Evolutionary conservation across 2,888 invertebrate genomes (phyloP), one percentile per base, ranked within the genome.

Genomic region (Agrypnus murinus): DNA sequence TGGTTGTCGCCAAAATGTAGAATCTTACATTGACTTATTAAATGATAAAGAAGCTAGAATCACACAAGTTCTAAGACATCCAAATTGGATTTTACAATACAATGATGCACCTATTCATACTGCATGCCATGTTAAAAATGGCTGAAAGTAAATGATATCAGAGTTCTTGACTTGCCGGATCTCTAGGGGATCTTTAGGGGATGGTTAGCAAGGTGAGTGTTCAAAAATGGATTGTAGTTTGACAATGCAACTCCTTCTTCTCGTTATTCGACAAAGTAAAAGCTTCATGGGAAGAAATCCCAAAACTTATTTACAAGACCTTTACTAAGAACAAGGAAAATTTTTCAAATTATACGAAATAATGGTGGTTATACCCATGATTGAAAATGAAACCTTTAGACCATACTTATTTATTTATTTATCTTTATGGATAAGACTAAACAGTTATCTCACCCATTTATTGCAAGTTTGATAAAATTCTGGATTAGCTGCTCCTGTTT

Each of bases 51-150:
- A 36, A 36, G 9, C 36, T 8, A n/a, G 9, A 36, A 36, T 36
- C 36, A 36, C 9, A 9, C 36, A 36, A n/a, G n/a, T n/a, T n/a
- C n/a, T n/a, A n/a, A n/a, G n/a, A n/a, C n/a, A 36, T 36, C 36
- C 36, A 36, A 36, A 36, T 36, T 36, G 36, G 36, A 36, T 36
- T 36, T 36, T 36, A 36, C 36, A 36, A 36, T 36, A 9, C 36
- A 9, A 36, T 36, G 9, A 36, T 9, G 36, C 36, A 8, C 36
- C 36, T 36, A 36, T 36, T 36, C 36, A 36, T 36, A 36, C 36
- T 36, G 36, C 9, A 36, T 36, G 36, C 9, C 9, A 36, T 36
- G 36, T 9, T 36, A 36, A 36, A 36, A 9, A 36, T 36, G 36
- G 9, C 9, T 36, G 9, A 9, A 36, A 36, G 36, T 36, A 36